A percentile compares a stretch with the other conserved stretches of the same genome.
Conservation (phyloP, 2,888 invertebrate species). For the Folsomia manolachei region DNA sequence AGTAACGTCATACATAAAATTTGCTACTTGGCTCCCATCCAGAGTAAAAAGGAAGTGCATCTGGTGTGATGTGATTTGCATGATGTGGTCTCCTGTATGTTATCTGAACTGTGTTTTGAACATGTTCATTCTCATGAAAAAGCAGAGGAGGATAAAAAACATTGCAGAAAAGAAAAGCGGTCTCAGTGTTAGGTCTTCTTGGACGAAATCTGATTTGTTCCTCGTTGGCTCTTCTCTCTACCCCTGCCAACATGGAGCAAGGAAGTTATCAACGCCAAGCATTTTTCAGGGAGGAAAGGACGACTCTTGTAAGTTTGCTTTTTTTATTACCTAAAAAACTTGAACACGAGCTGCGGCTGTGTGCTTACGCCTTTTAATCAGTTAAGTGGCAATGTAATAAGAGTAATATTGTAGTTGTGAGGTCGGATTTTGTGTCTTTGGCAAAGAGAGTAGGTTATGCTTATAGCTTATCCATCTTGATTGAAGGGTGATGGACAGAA, state of each 20-base stretch:
- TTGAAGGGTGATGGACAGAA: slow-evolving; percentile 1
- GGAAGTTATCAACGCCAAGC: neutral
- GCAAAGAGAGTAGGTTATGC: too few species aligned
- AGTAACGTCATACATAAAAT: slow-evolving; percentile 15
- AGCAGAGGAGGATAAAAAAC: neutral
- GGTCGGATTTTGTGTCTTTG: too few species aligned
- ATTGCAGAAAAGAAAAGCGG: neutral
- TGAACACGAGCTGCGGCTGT: too few species aligned
- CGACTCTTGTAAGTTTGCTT: slow-evolving; percentile 9
- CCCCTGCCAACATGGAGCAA: slow-evolving; percentile 13
- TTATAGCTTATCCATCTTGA: neutral
- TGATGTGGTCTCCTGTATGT: too few species aligned
- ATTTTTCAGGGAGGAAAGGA: neutral
- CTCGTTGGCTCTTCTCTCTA: neutral
- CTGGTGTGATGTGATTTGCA: slow-evolving; percentile 8
- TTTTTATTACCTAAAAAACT: neutral
- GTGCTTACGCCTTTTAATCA: too few species aligned
- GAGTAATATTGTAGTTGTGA: too few species aligned
- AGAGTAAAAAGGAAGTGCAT: slow-evolving; percentile 17
- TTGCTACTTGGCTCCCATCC: slow-evolving; percentile 10
- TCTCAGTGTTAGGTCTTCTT: slow-evolving; percentile 14
- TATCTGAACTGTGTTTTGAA: neutral
- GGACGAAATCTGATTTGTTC: slow-evolving; percentile 13
- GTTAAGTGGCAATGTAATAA: too few species aligned
- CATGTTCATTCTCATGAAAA: too few species aligned